phyloP scores from a whole-genome alignment of 1,140 invertebrate species.

The Drosophila prosaltans region DNA sequence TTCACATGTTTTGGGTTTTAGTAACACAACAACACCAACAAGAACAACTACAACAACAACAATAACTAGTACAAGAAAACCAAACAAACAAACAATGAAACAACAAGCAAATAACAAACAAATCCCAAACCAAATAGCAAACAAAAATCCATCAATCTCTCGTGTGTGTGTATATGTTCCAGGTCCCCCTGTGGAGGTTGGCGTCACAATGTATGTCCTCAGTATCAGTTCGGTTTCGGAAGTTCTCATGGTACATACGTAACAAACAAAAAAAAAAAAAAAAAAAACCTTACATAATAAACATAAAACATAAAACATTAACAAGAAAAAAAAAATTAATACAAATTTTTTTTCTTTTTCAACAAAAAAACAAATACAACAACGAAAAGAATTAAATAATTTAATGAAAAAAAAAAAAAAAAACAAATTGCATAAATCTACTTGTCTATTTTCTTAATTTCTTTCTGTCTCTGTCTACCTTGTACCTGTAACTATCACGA shows the following conservation, averaged over 20 bases:
- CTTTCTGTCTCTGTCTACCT: constrained; percentile 53
- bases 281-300: constrained; percentile 45
- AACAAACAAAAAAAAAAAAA: constrained; percentile 39
- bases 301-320: constrained; percentile 41
- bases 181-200: constrained; percentile 97
- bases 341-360: constrained; percentile 35
- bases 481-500: constrained; percentile 43
- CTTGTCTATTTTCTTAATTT: constrained; percentile 69
- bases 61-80: constrained; percentile 44
- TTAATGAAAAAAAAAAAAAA: constrained; percentile 20
- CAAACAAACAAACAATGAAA: constrained; percentile 34
- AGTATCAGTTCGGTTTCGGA: constrained; percentile 99
- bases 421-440: constrained; percentile 61
- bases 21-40: constrained; percentile 35
- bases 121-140: constrained; percentile 26
- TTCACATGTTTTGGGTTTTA: constrained; percentile 58
- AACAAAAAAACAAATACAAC: constrained; percentile 16
- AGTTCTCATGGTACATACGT: constrained; percentile 95
- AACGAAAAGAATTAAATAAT: constrained; percentile 19
- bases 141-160: constrained; percentile 66
- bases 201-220: constrained; percentile 98
- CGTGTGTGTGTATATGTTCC: constrained; percentile 86
- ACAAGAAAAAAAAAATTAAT: constrained; percentile 43
- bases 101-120: constrained; percentile 43
- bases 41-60: constrained; percentile 29